Conservation (phyloP, 1,140 invertebrate species). For the Drosophila suzukii region DNA sequence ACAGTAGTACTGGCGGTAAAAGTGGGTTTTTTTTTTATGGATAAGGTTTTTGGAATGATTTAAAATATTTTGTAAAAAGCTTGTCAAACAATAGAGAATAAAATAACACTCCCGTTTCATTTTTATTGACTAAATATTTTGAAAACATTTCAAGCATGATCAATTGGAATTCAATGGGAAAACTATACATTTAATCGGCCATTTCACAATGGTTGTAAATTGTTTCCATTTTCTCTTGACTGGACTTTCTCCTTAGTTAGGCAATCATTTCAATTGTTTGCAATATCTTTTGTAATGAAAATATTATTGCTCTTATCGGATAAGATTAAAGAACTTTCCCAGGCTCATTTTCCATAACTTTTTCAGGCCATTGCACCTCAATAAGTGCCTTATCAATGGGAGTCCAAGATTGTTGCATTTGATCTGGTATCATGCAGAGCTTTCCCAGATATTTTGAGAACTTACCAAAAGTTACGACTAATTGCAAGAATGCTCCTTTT, state of each 20-base stretch:
- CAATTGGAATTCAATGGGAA: no score
- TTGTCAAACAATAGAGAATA: no score
- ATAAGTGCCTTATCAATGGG: conserved; percentile 24
- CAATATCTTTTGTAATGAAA: conserved; percentile 1
- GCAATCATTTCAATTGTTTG: background rate
- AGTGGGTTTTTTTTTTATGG: background rate
- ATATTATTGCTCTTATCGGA: background rate
- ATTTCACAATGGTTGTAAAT: background rate
- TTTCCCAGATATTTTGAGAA: conserved; percentile 44
- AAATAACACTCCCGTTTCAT: no score
- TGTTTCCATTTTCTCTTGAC: background rate
- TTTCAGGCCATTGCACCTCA: conserved; percentile 22
- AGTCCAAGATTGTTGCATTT: conserved; percentile 17
- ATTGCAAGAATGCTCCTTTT: conserved; percentile 8
- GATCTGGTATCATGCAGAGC: conserved; percentile 8
- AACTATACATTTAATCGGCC: background rate
- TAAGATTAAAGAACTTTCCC: conserved; percentile 21
- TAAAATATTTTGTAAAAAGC: no score
- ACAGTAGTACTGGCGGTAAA: conserved; percentile 1
- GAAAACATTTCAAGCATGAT: no score
- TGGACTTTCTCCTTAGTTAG: background rate
- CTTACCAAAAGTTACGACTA: conserved; percentile 24
- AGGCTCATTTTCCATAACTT: conserved; percentile 21
- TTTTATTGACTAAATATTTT: no score
- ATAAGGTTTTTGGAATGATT: no score